Conservation (phyloP, 2,888 invertebrate genomes). For the Zeuzera pyrina region DNA sequence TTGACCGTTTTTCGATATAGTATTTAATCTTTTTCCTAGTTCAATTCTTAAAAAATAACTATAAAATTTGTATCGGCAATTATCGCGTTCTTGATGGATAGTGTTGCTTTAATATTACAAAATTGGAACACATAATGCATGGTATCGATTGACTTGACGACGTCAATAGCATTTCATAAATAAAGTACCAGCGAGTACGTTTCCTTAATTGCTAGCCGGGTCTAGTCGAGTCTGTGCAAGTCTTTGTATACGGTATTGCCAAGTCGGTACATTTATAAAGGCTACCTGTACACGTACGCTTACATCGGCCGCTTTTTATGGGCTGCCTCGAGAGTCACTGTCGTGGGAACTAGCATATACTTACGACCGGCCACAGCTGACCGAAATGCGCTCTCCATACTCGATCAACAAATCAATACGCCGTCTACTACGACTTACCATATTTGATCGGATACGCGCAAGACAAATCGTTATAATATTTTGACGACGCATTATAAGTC, state of each 20-base stretch:
- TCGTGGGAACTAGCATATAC: slow-evolving; percentile 71
- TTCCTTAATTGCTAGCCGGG: slow-evolving; percentile 36
- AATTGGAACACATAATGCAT: slow-evolving; percentile 21
- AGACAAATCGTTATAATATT: slow-evolving; percentile 43
- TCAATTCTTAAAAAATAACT: slow-evolving; percentile 21
- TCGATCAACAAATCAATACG: slow-evolving; percentile 69
- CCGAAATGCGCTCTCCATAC: slow-evolving; percentile 72
- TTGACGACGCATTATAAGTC: slow-evolving; percentile 31
- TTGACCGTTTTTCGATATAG: slow-evolving; percentile 29
- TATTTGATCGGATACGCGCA: slow-evolving; percentile 42
- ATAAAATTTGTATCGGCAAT: slow-evolving; percentile 11
- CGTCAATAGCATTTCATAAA: slow-evolving; percentile 24
- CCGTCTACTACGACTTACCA: slow-evolving; percentile 43
- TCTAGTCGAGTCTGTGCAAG: slow-evolving; percentile 26
- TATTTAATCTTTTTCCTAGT: slow-evolving; percentile 18
- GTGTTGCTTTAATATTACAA: slow-evolving; percentile 17
- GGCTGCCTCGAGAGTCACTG: slow-evolving; percentile 60
- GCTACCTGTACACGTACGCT: slow-evolving; percentile 65
- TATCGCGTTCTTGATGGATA: slow-evolving; percentile 13
- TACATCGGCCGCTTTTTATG: slow-evolving; percentile 67
- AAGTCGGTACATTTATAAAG: slow-evolving; percentile 50
- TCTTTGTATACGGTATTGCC: slow-evolving; percentile 41
- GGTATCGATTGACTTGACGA: slow-evolving; percentile 16
- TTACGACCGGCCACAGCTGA: slow-evolving; percentile 65
- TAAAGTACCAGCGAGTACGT: slow-evolving; percentile 25